Evolutionary conservation across 2,888 invertebrate genomes (phyloP).

Genomic region (Idaea dimidiata): DNA sequence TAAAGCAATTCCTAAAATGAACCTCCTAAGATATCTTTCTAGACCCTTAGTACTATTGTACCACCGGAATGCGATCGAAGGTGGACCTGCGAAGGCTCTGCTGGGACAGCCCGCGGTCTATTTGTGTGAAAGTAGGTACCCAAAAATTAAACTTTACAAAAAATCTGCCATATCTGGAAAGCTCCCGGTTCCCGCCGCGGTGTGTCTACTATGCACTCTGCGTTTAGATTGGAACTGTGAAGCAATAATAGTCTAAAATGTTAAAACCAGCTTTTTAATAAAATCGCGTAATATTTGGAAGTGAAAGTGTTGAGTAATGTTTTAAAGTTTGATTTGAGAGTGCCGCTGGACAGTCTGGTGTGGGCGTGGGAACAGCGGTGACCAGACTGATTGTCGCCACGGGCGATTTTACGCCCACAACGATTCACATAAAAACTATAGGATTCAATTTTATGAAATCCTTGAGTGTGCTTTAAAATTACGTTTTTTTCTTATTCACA

Average conservation of each 20-base stretch:
- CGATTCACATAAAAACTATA: slow-evolving; percentile 18
- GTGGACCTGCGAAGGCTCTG: too few species aligned
- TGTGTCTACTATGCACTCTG: too few species aligned
- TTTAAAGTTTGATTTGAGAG: slow-evolving; percentile 53
- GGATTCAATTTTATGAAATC: not conserved
- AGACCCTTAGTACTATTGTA: too few species aligned
- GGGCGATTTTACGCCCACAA: slow-evolving; percentile 48
- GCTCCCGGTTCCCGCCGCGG: too few species aligned
- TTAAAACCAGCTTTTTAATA: slow-evolving; percentile 28
- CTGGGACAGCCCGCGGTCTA: too few species aligned
- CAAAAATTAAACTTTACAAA: too few species aligned
- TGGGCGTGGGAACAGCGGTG: slow-evolving; percentile 56
- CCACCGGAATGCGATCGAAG: too few species aligned
- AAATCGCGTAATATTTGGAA: slow-evolving; percentile 43
- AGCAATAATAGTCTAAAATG: not conserved
- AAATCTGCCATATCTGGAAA: too few species aligned
- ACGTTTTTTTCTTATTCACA: not conserved
- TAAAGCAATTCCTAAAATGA: too few species aligned
- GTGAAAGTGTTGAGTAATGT: slow-evolving; percentile 66
- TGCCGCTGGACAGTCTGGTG: slow-evolving; percentile 35
- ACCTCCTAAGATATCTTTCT: too few species aligned
- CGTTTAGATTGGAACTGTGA: not conserved
- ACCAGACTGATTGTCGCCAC: slow-evolving; percentile 75
- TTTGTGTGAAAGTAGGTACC: too few species aligned
- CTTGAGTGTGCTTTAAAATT: slow-evolving; percentile 3